Evolutionary conservation across 1,140 invertebrate genomes (phyloP).

Genomic region (Semibalanus balanoides): DNA sequence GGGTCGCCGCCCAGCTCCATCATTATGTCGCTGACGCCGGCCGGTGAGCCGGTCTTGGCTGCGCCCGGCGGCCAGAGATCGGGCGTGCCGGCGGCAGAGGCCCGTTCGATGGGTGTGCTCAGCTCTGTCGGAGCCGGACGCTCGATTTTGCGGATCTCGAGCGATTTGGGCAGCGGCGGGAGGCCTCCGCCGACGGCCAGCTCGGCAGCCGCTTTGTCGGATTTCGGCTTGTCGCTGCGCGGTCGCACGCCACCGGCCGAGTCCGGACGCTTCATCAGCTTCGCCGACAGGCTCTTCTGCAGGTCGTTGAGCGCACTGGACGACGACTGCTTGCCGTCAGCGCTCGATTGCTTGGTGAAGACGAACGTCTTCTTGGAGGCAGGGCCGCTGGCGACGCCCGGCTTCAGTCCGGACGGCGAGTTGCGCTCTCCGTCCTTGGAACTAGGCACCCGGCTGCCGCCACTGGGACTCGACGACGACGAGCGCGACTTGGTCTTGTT

Average conservation of each 20-base stretch:
- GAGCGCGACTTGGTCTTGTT: conserved; percentile 4
- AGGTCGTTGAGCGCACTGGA: background rate
- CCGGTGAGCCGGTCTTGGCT: background rate
- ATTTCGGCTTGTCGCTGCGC: background rate
- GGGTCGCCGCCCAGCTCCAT: background rate
- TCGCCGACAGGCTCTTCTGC: conserved; percentile 1
- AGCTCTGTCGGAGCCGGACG: background rate
- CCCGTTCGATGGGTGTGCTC: no score
- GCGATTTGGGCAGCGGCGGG: conserved; percentile 3
- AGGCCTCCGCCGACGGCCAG: background rate
- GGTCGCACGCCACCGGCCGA: background rate
- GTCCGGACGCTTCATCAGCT: background rate
- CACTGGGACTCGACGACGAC: background rate
- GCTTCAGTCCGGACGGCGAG: background rate
- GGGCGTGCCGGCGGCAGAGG: no score
- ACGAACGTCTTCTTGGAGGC: background rate
- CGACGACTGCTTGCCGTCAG: background rate
- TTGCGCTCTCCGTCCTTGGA: background rate
- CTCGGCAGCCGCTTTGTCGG: background rate
- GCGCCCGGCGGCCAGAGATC: background rate
- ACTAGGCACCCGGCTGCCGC: background rate
- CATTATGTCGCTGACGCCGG: background rate
- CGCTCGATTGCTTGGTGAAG: background rate
- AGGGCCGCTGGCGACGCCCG: background rate
- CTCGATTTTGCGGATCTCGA: background rate